Evolutionary conservation across 1,140 invertebrate genomes (phyloP), one percentile per base, ranked within the genome.

Genomic region (Ips typographus): DNA sequence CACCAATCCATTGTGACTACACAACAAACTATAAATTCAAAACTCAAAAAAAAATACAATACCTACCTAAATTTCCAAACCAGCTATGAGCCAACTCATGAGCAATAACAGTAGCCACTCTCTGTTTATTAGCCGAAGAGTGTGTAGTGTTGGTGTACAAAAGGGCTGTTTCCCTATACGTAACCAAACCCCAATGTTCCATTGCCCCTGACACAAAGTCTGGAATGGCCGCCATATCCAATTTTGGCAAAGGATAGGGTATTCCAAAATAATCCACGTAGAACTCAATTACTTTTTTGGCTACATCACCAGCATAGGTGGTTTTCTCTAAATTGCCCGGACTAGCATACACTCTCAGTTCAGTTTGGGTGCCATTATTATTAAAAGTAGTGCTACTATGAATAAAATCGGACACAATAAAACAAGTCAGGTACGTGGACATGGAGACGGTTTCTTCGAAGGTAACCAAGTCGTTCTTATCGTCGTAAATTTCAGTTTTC

Each of bases 161-260:
- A 64, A 98, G 83, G 61, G 89, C 88, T 0, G 89, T 90, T 83
- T 98, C 95, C 64, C 94, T 84, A 76, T 87, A 94, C 1, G 92
- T 94, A 1, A 94, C 88, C 1, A 94, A 80, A 40, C 92, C 92
- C 93, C 95, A 98, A 82, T 98, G 94, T 81, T 98, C 96, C 90
- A 98, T 98, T 0, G 95, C 95, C 4, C 94, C 95, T 2, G 94
- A 94, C 1, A 91, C 90, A 84, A 98, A 98, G 82, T 98, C 95
- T 3, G 95, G 95, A 72, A 98, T 94, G 7, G 93, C 94, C 68
- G 93, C 92, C 87, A 97, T 88, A 83, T 97, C 94, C 94, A 94
- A 80, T 85, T 95, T 95, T 38, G 92, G 91, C 40, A 96, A 80
- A 5, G 94, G 94, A 83, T 95, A 98, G 41, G 86, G 79, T 56